Conservation (phyloP, 2,113 vertebrate species). For the Lagopus leucura region DNA sequence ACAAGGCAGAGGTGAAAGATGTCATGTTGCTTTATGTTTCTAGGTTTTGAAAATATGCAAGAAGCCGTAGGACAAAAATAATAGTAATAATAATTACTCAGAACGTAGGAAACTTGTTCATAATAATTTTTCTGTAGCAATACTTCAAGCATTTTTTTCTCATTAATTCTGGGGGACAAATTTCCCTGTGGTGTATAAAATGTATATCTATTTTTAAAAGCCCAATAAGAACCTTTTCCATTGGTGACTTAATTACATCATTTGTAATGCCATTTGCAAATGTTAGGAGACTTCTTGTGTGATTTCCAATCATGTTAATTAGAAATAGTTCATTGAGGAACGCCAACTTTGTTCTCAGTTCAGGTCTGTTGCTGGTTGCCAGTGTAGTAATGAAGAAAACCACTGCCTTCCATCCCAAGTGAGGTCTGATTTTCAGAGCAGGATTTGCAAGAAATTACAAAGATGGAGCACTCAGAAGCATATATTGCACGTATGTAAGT, state of each 20-base stretch:
- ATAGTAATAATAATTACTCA: background rate
- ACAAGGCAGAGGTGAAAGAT: background rate
- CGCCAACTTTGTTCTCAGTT: background rate
- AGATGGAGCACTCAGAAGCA: background rate
- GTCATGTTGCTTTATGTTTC: background rate
- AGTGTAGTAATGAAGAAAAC: background rate
- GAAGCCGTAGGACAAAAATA: background rate
- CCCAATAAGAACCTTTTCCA: background rate
- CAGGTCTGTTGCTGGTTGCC: background rate
- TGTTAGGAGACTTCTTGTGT: rapidly evolving
- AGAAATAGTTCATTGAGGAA: background rate
- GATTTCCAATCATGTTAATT: background rate
- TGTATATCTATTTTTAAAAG: background rate
- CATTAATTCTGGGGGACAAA: background rate
- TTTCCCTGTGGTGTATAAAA: background rate
- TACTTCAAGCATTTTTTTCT: background rate
- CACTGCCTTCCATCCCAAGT: background rate
- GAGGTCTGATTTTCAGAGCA: background rate
- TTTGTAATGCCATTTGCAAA: background rate
- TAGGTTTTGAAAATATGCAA: background rate
- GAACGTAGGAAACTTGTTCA: background rate
- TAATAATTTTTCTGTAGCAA: background rate
- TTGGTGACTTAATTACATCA: background rate
- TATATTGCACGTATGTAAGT: no score
- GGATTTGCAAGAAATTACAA: background rate